Conservation (phyloP, 35 echinoderm and acorn worm species). For the Ophiothrix spiculata region DNA sequence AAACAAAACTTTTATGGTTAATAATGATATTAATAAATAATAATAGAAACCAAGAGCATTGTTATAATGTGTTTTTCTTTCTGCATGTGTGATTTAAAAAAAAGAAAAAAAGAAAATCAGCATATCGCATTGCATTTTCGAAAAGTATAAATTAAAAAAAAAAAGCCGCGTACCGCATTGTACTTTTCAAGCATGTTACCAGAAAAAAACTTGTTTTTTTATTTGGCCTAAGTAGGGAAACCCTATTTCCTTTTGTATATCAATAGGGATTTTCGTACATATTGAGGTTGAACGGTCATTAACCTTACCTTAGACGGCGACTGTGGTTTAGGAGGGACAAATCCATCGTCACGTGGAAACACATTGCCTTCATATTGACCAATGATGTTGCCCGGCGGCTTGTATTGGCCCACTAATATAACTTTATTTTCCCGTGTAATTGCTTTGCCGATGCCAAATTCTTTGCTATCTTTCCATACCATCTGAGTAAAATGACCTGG, state of each 20-base stretch:
- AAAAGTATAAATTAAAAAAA: no score
- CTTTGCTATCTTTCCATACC: constrained; percentile 84
- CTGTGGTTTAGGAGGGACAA: constrained; percentile 45
- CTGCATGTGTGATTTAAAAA: no score
- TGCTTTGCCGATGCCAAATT: constrained; percentile 92
- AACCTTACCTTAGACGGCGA: neutral
- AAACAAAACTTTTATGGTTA: no score
- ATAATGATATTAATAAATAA: no score
- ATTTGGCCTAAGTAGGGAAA: no score
- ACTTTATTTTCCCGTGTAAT: constrained; percentile 75
- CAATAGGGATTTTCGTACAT: neutral
- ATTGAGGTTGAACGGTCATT: neutral
- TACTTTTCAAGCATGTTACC: neutral
- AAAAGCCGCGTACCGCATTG: neutral
- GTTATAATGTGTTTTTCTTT: no score
- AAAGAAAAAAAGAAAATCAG: no score
- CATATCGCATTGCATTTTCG: no score
- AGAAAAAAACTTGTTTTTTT: neutral
- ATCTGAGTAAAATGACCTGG: constrained; percentile 97
- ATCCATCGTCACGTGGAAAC: constrained; percentile 55
- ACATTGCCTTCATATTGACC: constrained; percentile 83
- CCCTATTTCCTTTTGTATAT: no score
- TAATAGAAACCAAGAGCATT: no score
- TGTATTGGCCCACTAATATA: constrained; percentile 81
- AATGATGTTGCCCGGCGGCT: constrained; percentile 87